Evolutionary conservation across 2,797 vertebrate species (phyloP), one percentile per base, ranked within the genome.

Genomic region (Enteromius anoplus): DNA sequence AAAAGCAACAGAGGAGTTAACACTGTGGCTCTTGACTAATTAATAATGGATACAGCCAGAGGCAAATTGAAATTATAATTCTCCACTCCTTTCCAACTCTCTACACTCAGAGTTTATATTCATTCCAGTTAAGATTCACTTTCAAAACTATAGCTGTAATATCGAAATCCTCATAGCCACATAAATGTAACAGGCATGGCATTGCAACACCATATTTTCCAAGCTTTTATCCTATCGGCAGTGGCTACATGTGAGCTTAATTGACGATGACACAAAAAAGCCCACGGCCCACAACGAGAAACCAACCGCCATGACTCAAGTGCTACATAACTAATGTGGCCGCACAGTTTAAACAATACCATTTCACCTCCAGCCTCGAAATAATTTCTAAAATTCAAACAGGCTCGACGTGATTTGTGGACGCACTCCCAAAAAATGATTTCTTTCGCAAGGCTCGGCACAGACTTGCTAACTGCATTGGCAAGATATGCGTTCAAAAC

Each of bases 41-140:
- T 93, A 93, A 94, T 93, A 93, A 93, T 93, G 87, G 90, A 93
- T 92, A 85, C 85, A 90, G 89, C 93, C 90, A 88, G 87, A 86
- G 92, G 94, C 93, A 89, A 92, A 91, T 51, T 90, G 64, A 91
- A 92, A 93, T 90, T 92, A 90, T 88, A 90, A 93, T 92, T 92
- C 90, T 86, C 88, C 84, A 77, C 91, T 92, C 89, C 84, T 89
- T 87, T 83, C 78, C 19, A 80, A 85, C 89, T 87, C 83, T 84
- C 88, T 86, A 83, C 65, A 87, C 89, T 89, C 49, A 80, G 69
- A 81, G 75, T 86, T 77, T 86, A 85, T 75, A 88, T 85, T 90
- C 85, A 83, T 87, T 89, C 88, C 71, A 72, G 87, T 90, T 85
- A 75, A 84, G 90, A 88, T 89, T 87, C 76, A 86, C 88, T 90